These are phyloP conservation scores for Parauchenoglanis punctatus DNA, from an alignment of 2,797 vertebrate genomes.

Conservation along the genomic window DNA sequence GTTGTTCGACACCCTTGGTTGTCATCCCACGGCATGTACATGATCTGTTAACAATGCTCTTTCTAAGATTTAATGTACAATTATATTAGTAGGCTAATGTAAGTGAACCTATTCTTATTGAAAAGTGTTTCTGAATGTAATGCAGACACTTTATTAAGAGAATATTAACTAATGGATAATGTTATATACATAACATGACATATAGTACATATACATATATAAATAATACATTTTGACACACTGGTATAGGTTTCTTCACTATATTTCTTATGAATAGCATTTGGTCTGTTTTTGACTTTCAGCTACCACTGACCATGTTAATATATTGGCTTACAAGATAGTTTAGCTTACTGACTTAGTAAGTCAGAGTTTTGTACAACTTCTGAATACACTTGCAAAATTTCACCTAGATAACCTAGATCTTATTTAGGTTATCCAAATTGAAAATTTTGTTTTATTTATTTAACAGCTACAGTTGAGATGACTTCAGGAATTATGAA, in stretches of 20 bases:
- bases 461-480: neutral
- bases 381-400: neutral
- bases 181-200: neutral
- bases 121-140: neutral
- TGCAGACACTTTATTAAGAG: neutral
- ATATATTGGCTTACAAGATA: neutral
- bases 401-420: neutral
- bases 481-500: constrained; percentile 1
- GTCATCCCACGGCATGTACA: neutral
- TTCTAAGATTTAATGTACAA: neutral
- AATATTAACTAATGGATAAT: neutral
- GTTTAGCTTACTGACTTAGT: neutral
- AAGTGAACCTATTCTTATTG: neutral
- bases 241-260: neutral
- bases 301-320: neutral
- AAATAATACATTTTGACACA: neutral
- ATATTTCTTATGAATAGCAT: neutral
- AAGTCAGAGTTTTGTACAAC: neutral
- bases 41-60: neutral
- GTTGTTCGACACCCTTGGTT: neutral
- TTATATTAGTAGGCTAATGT: neutral
- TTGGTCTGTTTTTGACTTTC: neutral
- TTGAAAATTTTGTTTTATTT: neutral
- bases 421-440: neutral
- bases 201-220: neutral